Evolutionary conservation across 1,140 invertebrate species (phyloP), one percentile per base, ranked within the genome.

Genomic region (Leptopilina boulardi): DNA sequence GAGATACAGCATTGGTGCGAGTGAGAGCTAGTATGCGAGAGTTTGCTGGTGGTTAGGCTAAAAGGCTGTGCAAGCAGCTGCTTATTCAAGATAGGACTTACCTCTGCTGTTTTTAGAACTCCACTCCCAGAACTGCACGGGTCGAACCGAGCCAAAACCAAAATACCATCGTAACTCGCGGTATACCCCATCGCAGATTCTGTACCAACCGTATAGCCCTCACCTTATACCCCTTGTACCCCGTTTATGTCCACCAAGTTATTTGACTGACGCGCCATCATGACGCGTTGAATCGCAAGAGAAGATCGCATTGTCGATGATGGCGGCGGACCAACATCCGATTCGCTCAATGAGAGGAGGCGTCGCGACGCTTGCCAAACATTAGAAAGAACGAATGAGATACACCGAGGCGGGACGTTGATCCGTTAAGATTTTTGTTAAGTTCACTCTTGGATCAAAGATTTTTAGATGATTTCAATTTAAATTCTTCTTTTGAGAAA

Each of bases 31-130:
- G 73, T n/a, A n/a, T 42, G 71, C 56, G 76, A 75, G 73, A 34
- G 30, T 47, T 44, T 71, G n/a, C 70, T 70, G 47, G 70, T 38
- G 44, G 71, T 66, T 70, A 78, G 70, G 74, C 75, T 78, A 30
- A 3, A 77, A 79, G 30, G 78, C 75, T 75, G 26, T 5, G 9
- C 73, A 70, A 70, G 56, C 73, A 73, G 77, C 42, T 51, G 71
- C 80, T 34, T 30, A 23, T 71, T 74, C 71, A 71, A 34, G 77
- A 66, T 76, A 89, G 80, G 86, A 90, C 90, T 91, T 90, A 90
- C 90, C 90, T 91, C 89, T 90, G 89, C 90, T 90, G 90, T 91
- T 90, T 91, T 90, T 91, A 90, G 90, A 91, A 88, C 90, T 90
- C 88, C 90, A 88, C 89, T 90, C 90, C 90, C 90, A 91, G 90